These are phyloP conservation scores for Phlogophora meticulosa DNA, from an alignment of 2,888 invertebrate genomes.

Conservation along the genomic window DNA sequence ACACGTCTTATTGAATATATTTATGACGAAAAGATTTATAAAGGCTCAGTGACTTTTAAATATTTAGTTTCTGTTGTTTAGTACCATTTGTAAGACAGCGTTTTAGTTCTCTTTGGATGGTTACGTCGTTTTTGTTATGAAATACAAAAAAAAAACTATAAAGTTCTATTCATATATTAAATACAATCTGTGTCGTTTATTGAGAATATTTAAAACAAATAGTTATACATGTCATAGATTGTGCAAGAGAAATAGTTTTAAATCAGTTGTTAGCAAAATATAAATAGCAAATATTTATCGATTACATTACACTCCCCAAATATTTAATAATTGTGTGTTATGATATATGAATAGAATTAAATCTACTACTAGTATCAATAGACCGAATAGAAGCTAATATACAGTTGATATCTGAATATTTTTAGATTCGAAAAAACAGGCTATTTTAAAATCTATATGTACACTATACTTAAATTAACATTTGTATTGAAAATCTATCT, in stretches of 20 bases:
- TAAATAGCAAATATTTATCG: constrained; percentile 60
- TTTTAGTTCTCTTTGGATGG: constrained; percentile 85
- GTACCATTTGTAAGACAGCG: constrained; percentile 82
- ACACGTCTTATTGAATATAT: constrained; percentile 83
- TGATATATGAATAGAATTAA: constrained; percentile 65
- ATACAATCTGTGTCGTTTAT: constrained; percentile 27
- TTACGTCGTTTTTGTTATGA: constrained; percentile 65
- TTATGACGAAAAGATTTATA: constrained; percentile 83
- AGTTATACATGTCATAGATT: constrained; percentile 28
- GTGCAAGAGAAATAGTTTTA: constrained; percentile 32
- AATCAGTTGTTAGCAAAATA: constrained; percentile 52
- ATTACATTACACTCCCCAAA: constrained; percentile 33
- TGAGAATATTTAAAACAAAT: constrained; percentile 23
- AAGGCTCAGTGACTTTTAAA: constrained; percentile 88
- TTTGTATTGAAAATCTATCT: constrained; percentile 72
- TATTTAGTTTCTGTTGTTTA: constrained; percentile 76
- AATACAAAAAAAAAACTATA: constrained; percentile 53
- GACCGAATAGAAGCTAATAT: constrained; percentile 80
- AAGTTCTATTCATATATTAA: constrained; percentile 64
- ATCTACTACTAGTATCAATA: constrained; percentile 69
- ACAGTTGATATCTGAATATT: constrained; percentile 71
- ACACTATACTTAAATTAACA: constrained; percentile 70
- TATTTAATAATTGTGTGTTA: constrained; percentile 30
- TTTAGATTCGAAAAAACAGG: constrained; percentile 73
- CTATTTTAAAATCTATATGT: constrained; percentile 72